phyloP scores from a whole-genome alignment of 2,113 vertebrate genomes.

The Neoarius graeffei region DNA sequence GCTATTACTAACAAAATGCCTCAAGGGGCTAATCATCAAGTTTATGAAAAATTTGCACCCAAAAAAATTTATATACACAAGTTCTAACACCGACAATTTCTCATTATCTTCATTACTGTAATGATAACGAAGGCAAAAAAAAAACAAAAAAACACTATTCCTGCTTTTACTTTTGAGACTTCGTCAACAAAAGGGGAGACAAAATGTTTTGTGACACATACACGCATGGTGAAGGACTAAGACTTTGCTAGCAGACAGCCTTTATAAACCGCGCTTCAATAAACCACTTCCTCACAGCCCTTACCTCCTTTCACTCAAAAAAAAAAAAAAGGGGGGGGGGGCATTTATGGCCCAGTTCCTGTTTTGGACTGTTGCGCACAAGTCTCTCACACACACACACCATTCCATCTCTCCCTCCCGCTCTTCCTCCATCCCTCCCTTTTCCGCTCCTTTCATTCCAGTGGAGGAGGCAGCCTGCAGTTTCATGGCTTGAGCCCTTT shows the following conservation, averaged over 20 bases:
- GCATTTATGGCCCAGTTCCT: conserved; percentile 93
- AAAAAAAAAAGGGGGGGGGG: background rate
- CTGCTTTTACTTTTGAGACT: conserved; percentile 5
- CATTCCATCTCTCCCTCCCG: conserved; percentile 62
- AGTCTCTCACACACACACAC: conserved; percentile 61
- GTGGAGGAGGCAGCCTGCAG: conserved; percentile 81
- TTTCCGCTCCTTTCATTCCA: conserved; percentile 76
- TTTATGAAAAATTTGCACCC: background rate
- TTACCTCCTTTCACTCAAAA: conserved; percentile 76
- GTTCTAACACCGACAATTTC: background rate
- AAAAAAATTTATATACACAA: background rate
- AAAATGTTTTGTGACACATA: conserved; percentile 65
- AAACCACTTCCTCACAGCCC: conserved; percentile 77
- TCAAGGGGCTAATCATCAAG: background rate
- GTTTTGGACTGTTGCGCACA: conserved; percentile 70
- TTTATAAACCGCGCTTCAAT: conserved; percentile 79
- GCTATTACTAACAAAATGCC: background rate
- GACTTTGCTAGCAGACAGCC: conserved; percentile 69
- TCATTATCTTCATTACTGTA: background rate
- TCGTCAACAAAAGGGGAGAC: conserved; percentile 48
- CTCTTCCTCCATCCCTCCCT: conserved; percentile 70
- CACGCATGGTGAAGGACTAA: conserved; percentile 58
- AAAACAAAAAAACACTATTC: background rate
- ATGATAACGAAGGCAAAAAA: no score
- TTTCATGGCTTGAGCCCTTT: conserved; percentile 78